Conservation (phyloP, 2,888 invertebrate species). For the Salticus scenicus region DNA sequence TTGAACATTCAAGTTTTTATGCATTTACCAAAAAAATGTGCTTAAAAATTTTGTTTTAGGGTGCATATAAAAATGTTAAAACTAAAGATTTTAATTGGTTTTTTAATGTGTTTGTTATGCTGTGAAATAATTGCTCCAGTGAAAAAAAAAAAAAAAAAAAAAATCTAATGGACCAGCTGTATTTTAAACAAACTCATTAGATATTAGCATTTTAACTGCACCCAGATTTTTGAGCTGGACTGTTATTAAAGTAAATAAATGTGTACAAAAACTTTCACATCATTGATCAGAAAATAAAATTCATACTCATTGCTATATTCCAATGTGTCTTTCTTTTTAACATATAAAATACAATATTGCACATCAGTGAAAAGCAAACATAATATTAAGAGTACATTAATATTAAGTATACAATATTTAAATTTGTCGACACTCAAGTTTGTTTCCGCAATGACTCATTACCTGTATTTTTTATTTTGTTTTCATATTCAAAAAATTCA, state of each 20-base stretch:
- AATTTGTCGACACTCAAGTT: too few relatives aligned
- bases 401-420: too few relatives aligned
- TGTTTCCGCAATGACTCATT: too few relatives aligned
- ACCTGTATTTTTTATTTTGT: too few relatives aligned
- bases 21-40: conserved; percentile 1
- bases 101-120: background rate
- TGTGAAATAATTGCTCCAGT: background rate
- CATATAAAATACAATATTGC: too few relatives aligned
- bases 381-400: too few relatives aligned
- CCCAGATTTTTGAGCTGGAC: conserved; percentile 25
- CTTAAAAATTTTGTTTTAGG: conserved; percentile 2
- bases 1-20: conserved; percentile 11
- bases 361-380: too few relatives aligned
- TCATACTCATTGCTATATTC: conserved; percentile 31
- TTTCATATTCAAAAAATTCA: too few relatives aligned
- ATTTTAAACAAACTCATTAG: conserved; percentile 15
- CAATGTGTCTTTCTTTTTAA: background rate
- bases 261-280: conserved; percentile 31
- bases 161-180: conserved; percentile 25
- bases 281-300: conserved; percentile 28
- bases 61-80: conserved; percentile 11
- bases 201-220: conserved; percentile 21
- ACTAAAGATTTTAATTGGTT: background rate
- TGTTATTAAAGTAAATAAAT: conserved; percentile 12
- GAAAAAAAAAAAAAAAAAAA: background rate